Percentiles rank a stretch among this genome's conserved stretches.
Evolutionary conservation across 2,888 invertebrate genomes (phyloP).

Genomic region (Melanchra persicariae): DNA sequence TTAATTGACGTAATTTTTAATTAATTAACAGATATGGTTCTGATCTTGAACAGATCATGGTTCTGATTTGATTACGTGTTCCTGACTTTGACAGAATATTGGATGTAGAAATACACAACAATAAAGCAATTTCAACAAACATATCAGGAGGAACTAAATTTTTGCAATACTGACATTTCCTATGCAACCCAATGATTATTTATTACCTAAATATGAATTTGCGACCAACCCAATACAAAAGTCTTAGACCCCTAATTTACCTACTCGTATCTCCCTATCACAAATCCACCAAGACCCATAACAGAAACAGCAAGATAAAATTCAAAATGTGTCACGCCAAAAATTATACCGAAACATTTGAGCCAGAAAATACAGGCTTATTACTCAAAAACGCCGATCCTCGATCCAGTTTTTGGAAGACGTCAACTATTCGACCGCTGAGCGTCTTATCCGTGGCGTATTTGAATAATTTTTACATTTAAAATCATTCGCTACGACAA

Average conservation of each 20-base stretch:
- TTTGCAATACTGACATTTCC: no score
- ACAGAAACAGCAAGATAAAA: slow-evolving; percentile 55
- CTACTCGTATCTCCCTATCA: slow-evolving; percentile 20
- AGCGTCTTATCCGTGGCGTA: slow-evolving; percentile 83
- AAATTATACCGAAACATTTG: slow-evolving; percentile 65
- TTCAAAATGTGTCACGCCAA: slow-evolving; percentile 67
- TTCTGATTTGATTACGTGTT: neutral
- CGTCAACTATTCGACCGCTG: slow-evolving; percentile 85
- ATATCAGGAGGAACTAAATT: no score
- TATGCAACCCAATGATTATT: neutral
- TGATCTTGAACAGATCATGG: no score
- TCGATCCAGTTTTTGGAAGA: slow-evolving; percentile 79
- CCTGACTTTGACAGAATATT: no score
- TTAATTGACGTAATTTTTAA: no score
- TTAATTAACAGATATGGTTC: no score
- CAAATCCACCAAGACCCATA: slow-evolving; percentile 29
- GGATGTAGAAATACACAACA: no score
- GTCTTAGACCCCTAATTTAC: neutral
- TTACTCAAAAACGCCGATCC: slow-evolving; percentile 83
- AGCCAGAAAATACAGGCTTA: slow-evolving; percentile 68
- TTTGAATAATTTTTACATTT: slow-evolving; percentile 91
- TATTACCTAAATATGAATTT: slow-evolving; percentile 8
- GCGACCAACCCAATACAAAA: neutral
- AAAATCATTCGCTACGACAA: slow-evolving; percentile 90
- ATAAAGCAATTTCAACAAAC: no score